Percentiles rank a stretch among this genome's conserved stretches.
Evolutionary conservation across 1,140 invertebrate species (phyloP).

Genomic region (Lerema accius): DNA sequence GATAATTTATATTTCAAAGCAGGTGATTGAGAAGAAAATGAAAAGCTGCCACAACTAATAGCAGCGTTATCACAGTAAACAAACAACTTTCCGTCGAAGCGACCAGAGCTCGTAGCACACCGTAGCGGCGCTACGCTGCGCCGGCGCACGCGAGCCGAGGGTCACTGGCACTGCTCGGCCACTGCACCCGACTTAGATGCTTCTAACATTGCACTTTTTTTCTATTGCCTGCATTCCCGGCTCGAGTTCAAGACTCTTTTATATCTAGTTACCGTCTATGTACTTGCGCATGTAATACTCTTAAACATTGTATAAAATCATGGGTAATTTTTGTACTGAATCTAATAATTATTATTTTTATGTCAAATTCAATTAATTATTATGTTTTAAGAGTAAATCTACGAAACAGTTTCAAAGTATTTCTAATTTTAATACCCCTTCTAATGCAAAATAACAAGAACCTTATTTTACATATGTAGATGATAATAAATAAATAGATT

Average conservation of each 20-base stretch:
- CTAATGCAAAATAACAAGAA: no score
- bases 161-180: conserved; percentile 74
- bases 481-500: no score
- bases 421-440: no score
- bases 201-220: conserved; percentile 79
- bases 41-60: conserved; percentile 4
- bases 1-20: no score
- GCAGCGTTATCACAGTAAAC: conserved; percentile 31
- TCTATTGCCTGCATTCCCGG: conserved; percentile 75
- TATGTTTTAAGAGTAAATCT: no score
- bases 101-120: conserved; percentile 51
- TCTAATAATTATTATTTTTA: no score
- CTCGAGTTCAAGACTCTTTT: conserved; percentile 65
- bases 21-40: neutral
- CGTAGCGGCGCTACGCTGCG: conserved; percentile 67
- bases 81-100: conserved; percentile 13
- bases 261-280: conserved; percentile 47
- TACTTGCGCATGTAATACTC: neutral
- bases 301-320: neutral
- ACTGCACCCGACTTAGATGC: conserved; percentile 78
- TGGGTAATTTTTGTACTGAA: no score
- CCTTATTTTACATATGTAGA: no score
- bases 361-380: no score
- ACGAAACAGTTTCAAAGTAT: no score
- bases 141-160: conserved; percentile 50